Conservation (phyloP, 2,113 vertebrate species). For the Gadus chalcogrammus region DNA sequence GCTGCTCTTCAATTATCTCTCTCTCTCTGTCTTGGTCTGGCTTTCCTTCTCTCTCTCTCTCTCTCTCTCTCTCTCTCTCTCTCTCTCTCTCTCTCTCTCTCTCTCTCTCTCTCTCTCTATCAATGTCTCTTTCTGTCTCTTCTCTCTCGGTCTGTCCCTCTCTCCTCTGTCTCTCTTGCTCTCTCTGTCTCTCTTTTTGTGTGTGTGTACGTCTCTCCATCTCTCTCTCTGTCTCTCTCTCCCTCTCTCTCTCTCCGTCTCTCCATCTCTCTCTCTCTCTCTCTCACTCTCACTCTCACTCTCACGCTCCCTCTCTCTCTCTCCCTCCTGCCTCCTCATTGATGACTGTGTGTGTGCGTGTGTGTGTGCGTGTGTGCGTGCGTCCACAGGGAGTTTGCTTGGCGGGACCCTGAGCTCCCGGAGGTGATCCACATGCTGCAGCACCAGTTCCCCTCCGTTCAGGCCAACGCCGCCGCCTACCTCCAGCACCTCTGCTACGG, state of each 20-base stretch:
- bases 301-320: not conserved
- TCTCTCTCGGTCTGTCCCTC: not conserved
- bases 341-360: constrained; percentile 22
- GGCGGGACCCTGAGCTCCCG: constrained; percentile 91
- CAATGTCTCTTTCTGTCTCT: too few relatives aligned
- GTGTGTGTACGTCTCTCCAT: not conserved
- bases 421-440: constrained; percentile 99
- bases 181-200: not conserved
- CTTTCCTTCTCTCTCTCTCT: too few relatives aligned
- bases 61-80: too few relatives aligned
- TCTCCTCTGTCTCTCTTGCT: too few relatives aligned
- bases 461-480: constrained; percentile 94
- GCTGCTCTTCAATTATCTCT: too few relatives aligned
- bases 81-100: too few relatives aligned
- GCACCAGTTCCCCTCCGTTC: constrained; percentile 94
- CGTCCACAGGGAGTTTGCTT: constrained; percentile 87
- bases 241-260: not conserved
- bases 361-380: constrained; percentile 16
- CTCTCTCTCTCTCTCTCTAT: too few relatives aligned
- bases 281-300: not conserved
- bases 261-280: not conserved
- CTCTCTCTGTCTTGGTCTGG: not conserved
- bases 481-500: constrained; percentile 96
- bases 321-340: constrained; percentile 6
- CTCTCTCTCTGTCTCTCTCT: too few relatives aligned